A percentile compares a stretch with the other conserved stretches of the same genome.
Conservation (phyloP, 2,797 vertebrate species). For the Pseudochirops cupreus region DNA sequence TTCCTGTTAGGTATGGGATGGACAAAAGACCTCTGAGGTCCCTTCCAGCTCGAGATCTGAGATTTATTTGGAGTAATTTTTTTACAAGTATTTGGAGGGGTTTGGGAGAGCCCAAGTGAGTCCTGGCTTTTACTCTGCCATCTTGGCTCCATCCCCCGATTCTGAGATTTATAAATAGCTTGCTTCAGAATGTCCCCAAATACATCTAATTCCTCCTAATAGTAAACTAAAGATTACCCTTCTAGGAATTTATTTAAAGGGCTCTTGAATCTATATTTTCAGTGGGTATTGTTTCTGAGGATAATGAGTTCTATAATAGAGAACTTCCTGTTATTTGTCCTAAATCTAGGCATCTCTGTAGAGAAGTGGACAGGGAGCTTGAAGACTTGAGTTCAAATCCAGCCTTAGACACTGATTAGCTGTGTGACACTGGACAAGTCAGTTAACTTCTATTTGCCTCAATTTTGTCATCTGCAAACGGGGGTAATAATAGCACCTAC, state of each 20-base stretch:
- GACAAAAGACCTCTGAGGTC: neutral
- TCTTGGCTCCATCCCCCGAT: too few relatives aligned
- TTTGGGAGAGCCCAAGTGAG: too few relatives aligned
- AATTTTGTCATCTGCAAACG: neutral
- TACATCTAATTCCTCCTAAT: neutral
- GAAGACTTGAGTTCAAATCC: neutral
- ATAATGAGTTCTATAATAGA: neutral
- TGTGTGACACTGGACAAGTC: neutral
- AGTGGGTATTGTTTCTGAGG: neutral
- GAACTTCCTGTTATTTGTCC: neutral
- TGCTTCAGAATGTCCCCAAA: neutral
- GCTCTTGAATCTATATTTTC: neutral
- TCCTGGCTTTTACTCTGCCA: too few relatives aligned
- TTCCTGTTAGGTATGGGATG: neutral
- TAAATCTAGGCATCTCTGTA: neutral
- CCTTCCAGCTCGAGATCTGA: neutral
- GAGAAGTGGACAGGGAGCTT: neutral
- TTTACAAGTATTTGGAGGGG: too few relatives aligned
- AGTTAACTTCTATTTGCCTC: neutral
- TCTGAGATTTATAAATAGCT: neutral
- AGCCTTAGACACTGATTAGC: neutral
- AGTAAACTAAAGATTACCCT: neutral
- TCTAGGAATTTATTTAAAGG: neutral
- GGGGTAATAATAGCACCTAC: neutral
- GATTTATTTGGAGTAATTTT: too few relatives aligned